Evolutionary conservation across 1,140 invertebrate genomes (phyloP).

Genomic region (Rhyzopertha dominica): DNA sequence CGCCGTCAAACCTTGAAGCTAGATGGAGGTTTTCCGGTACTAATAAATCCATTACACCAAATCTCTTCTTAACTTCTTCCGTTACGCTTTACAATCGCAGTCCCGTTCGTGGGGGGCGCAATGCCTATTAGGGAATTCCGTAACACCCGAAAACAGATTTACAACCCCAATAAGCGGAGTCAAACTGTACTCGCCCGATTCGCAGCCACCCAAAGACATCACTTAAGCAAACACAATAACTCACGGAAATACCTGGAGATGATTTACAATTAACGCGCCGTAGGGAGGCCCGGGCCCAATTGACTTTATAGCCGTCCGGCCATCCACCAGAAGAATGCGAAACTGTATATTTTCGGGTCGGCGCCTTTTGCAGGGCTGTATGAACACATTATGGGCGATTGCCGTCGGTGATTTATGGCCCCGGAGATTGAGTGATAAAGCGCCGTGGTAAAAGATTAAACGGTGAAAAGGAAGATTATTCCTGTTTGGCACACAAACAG

Average conservation of each 20-base stretch:
- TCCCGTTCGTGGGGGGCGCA: too few relatives aligned
- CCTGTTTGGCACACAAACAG: slow-evolving; percentile 22
- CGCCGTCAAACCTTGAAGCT: too few relatives aligned
- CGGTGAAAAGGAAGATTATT: slow-evolving; percentile 28
- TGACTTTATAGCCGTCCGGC: slow-evolving; percentile 23
- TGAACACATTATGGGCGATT: slow-evolving; percentile 35
- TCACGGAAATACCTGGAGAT: slow-evolving; percentile 21
- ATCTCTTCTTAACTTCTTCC: too few relatives aligned
- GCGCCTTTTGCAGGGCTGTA: slow-evolving; percentile 27
- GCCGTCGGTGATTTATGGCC: slow-evolving; percentile 35
- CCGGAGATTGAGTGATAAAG: slow-evolving; percentile 34
- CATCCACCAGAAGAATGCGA: slow-evolving; percentile 27
- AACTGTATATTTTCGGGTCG: slow-evolving; percentile 23
- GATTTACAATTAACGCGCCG: slow-evolving; percentile 23
- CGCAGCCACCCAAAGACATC: too few relatives aligned
- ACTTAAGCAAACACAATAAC: too few relatives aligned
- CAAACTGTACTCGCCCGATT: too few relatives aligned
- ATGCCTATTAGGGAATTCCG: too few relatives aligned
- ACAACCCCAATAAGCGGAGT: too few relatives aligned
- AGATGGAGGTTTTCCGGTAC: too few relatives aligned
- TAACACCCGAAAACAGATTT: too few relatives aligned
- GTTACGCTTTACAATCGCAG: too few relatives aligned
- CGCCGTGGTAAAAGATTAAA: slow-evolving; percentile 19
- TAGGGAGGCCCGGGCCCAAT: slow-evolving; percentile 23
- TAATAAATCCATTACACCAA: too few relatives aligned